Conservation (phyloP, 2,113 vertebrate genomes). For the Zosterops lateralis region DNA sequence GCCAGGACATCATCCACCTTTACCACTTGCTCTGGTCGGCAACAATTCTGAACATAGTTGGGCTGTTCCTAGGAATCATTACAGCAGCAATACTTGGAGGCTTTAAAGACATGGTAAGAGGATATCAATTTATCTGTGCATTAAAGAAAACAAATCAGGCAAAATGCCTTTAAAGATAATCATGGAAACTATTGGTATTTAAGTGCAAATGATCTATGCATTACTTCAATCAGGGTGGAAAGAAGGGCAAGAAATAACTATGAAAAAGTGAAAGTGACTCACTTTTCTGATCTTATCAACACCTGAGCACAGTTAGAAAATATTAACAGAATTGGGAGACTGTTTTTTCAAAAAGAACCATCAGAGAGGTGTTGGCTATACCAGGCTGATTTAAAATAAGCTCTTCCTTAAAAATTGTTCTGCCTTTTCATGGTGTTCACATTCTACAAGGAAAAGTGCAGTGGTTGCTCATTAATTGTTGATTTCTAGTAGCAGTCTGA, state of each 20-base stretch:
- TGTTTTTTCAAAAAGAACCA: neutral
- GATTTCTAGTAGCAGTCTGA: neutral
- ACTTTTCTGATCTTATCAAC: neutral
- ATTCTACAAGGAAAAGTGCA: neutral
- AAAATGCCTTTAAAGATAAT: neutral
- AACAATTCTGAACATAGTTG: conserved; percentile 94
- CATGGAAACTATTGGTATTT: neutral
- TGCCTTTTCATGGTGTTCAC: neutral
- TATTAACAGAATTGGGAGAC: neutral
- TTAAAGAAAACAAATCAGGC: neutral
- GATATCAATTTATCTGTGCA: neutral
- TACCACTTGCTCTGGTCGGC: conserved; percentile 96
- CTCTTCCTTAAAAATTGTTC: neutral
- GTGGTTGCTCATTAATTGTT: neutral
- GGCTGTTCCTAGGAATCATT: conserved; percentile 94
- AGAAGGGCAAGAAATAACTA: neutral
- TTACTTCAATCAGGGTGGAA: neutral
- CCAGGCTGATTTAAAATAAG: neutral
- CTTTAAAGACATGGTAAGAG: conserved; percentile 95
- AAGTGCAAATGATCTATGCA: neutral
- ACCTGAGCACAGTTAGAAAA: neutral
- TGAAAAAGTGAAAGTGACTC: neutral
- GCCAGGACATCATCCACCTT: conserved; percentile 95
- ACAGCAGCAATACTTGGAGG: conserved; percentile 95
- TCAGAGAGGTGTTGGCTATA: neutral